Evolutionary conservation across 2,888 invertebrate species (phyloP), one percentile per base, ranked within the genome.

Genomic region (Peribatodes rhomboidaria): DNA sequence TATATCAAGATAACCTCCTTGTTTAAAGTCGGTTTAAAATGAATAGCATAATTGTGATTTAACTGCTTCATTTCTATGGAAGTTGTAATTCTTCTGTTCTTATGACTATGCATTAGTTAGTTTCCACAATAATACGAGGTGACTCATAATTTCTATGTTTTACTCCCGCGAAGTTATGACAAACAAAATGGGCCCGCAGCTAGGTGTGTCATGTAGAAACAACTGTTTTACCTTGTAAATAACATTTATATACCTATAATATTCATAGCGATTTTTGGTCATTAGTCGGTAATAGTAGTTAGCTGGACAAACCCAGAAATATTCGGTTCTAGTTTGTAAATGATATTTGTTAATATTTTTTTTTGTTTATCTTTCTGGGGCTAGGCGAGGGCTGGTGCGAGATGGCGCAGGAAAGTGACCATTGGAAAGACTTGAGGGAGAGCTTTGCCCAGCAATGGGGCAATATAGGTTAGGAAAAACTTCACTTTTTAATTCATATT

Each of bases 371-470:
- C 59, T 64, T 59, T 64, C 54, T 64, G 64, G 64, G 64, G 64
- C 64, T 64, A 64, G 67, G 67, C 67, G 63, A 67, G 63, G 67
- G 63, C 46, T 67, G 67, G 67, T 67, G 67, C 56, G 67, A 67
- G 53, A 60, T 67, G 63, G 55, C 67, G 56, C 67, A 63, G 60
- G 67, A 67, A 56, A 63, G 58, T 52, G 67, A 67, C 53, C 67
- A 67, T 57, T 63, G 67, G 63, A 67, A 60, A 57, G 67, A 63
- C 57, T 60, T 63, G 63, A 63, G 67, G 67, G 67, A 67, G 63
- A 49, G 46, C 60, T 67, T 67, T 67, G 67, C 67, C 56, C 67
- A 67, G 16, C 67, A 67, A 47, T 67, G 67, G 67, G 63, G 63
- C 67, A 66, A 64, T 37, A 64, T 64, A 64, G 64, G 64, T 64